These are phyloP conservation scores for Phengaris alcon DNA, from an alignment of 2,888 invertebrate species.

Conservation along the genomic window DNA sequence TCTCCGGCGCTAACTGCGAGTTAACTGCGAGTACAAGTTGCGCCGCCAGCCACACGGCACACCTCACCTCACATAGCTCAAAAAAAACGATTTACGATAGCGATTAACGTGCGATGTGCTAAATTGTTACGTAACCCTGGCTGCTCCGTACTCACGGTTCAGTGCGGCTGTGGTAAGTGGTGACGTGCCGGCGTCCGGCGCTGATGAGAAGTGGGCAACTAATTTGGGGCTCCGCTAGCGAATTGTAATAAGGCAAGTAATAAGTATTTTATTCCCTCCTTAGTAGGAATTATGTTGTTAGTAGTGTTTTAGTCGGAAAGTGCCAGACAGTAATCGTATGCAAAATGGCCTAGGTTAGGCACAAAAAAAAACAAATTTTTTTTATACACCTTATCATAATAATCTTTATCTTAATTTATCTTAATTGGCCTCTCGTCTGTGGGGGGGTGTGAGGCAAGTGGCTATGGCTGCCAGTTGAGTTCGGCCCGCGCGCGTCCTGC, in stretches of 20 bases:
- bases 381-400: no score
- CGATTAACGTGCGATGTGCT: neutral
- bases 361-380: no score
- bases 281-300: no score
- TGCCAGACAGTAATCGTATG: no score
- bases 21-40: neutral
- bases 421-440: no score
- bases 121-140: neutral
- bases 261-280: no score
- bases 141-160: neutral
- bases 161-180: neutral
- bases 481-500: neutral
- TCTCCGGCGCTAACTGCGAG: conserved; percentile 1
- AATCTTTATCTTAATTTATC: no score
- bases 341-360: no score
- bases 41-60: neutral
- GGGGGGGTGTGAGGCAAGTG: neutral
- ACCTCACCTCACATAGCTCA: neutral
- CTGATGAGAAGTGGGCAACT: neutral
- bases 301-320: no score
- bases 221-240: neutral
- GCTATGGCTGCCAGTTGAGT: neutral
- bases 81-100: neutral
- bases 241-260: no score
- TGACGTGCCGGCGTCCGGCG: neutral